phyloP scores from a whole-genome alignment of 2,888 invertebrate genomes.

The Chrysopilus asiliformis region DNA sequence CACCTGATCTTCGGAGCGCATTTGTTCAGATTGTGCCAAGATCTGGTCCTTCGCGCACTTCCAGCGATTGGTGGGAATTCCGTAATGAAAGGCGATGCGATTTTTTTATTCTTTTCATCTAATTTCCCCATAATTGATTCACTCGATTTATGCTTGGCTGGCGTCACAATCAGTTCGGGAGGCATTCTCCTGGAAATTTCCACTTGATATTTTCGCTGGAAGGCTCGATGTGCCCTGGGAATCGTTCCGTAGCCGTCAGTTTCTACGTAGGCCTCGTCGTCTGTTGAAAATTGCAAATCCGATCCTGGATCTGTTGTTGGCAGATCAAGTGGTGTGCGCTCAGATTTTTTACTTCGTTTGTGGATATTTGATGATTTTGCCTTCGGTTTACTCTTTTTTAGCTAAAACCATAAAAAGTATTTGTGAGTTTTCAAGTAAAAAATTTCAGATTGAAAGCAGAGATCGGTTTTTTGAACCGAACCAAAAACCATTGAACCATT shows the following conservation, averaged over 20 bases:
- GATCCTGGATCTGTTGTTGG: constrained; percentile 55
- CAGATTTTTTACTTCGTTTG: constrained; percentile 20
- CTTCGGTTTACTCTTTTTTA: constrained; percentile 11
- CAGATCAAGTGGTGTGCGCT: constrained; percentile 38
- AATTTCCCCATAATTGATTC: constrained; percentile 7
- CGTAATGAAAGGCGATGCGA: constrained; percentile 9
- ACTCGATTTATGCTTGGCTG: constrained; percentile 24
- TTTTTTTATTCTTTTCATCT: constrained; percentile 1
- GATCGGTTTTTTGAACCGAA: too few species aligned
- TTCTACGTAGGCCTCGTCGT: constrained; percentile 40
- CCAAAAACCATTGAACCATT: too few species aligned
- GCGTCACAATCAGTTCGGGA: constrained; percentile 37
- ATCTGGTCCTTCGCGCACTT: constrained; percentile 25
- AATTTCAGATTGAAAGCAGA: not conserved
- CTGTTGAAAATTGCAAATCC: constrained; percentile 44
- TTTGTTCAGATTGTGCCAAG: constrained; percentile 32
- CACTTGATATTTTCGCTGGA: constrained; percentile 20
- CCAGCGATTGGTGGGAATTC: constrained; percentile 21
- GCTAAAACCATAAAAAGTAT: constrained; percentile 2
- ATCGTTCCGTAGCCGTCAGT: constrained; percentile 18
- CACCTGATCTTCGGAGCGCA: constrained; percentile 21
- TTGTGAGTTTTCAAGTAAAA: too few species aligned
- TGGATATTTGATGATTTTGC: constrained; percentile 15
- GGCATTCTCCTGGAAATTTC: constrained; percentile 24
- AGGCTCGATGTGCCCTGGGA: constrained; percentile 24